Base-by-base conservation (phyloP, 2,797 vertebrate genomes). In the Sebastes hopkinsi region DNA sequence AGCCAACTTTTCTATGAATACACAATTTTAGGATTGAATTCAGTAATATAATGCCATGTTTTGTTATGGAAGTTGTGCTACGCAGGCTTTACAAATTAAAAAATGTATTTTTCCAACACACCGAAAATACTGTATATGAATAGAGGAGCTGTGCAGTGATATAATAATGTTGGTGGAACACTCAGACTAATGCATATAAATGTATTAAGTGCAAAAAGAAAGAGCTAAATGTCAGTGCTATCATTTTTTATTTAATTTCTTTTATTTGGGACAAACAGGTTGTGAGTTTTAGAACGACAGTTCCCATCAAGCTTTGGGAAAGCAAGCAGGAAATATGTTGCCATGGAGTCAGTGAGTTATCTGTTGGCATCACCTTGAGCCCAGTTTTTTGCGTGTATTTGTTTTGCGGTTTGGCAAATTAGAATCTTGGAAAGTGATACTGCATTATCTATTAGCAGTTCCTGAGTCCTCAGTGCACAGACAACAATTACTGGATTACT, bases 1-100 rank as follows among this genome's bases (percentile, higher is more conserved):
- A 71, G 29, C n/a, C 10, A 62, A 27, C 1, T 20, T 55, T 42
- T 77, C 6, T 70, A 67, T 42, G 18, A 79, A 75, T 18, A 36
- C 4, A 69, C 56, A 13, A 27, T 22, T 75, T 75, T 13, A 68
- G 46, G 67, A 46, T 61, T 50, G 1, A 8, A 55, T 71, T 66
- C 7, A 62, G 20, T 4, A 14, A 55, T 71, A 55, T 20, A 50
- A 56, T 73, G 7, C 12, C 10, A n/a, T 8, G 23, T 46, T 32
- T 65, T 71, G 18, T 69, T 23, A 32, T 18, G 6, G 0, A 2
- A 68, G n/a, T 22, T 72, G 16, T 3, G 67, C 18, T 20, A 3
- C 4, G 0, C 3, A 42, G 18, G 1, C 56, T 50, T 4, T 18
- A 22, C 22, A 0, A n/a, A 38, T 54, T 42, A 5, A 30, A n/a